Conservation (phyloP, 2,113 vertebrate genomes). For the Datnioides undecimradiatus region DNA sequence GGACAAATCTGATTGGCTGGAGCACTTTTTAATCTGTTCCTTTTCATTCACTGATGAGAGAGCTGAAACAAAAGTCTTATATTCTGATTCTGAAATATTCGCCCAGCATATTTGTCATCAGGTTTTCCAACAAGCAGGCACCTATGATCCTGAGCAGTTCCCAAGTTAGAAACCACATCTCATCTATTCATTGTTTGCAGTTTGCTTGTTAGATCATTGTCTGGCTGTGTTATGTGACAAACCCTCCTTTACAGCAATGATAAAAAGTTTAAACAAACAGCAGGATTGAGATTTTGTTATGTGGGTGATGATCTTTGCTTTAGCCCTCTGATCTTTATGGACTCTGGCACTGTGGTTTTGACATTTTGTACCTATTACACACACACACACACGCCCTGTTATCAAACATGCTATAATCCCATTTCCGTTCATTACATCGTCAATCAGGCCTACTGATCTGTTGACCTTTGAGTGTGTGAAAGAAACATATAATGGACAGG, state of each 20-base stretch:
- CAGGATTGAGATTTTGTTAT: neutral
- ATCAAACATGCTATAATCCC: conserved; percentile 13
- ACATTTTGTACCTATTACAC: conserved; percentile 8
- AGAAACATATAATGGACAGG: neutral
- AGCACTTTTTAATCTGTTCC: too few relatives aligned
- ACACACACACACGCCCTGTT: conserved; percentile 11
- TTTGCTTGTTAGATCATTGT: too few relatives aligned
- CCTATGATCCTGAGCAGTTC: too few relatives aligned
- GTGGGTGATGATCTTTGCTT: neutral
- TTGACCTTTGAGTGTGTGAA: conserved; percentile 6
- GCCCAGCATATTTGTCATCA: too few relatives aligned
- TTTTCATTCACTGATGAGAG: too few relatives aligned
- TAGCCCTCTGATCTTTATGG: neutral
- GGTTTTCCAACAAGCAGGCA: too few relatives aligned
- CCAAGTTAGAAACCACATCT: too few relatives aligned
- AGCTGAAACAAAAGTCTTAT: too few relatives aligned
- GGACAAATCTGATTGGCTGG: too few relatives aligned
- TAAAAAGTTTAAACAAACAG: neutral
- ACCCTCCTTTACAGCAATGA: neutral
- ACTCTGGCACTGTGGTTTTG: neutral
- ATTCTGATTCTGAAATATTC: too few relatives aligned
- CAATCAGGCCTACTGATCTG: neutral
- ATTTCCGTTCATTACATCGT: neutral
- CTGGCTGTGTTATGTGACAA: neutral
- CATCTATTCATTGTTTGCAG: too few relatives aligned